Evolutionary conservation across 2,113 vertebrate genomes (phyloP), one percentile per base, ranked within the genome.

Genomic region (Noctilio leporinus): DNA sequence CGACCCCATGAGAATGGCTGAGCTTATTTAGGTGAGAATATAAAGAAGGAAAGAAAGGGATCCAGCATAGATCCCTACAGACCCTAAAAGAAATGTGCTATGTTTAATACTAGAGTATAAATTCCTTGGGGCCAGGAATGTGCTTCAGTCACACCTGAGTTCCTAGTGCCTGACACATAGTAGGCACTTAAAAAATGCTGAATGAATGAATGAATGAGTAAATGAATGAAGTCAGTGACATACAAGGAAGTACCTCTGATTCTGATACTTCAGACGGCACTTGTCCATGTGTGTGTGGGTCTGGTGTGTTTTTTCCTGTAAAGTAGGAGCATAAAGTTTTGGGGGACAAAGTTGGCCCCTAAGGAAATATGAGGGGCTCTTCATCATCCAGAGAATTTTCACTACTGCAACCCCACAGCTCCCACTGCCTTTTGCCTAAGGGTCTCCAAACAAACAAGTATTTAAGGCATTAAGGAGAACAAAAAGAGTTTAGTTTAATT

Each of bases 401-500:
- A 67, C 7, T 83, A 78, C 33, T 57, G 16, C 17, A 51, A n/a
- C 33, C 67, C 64, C 17, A 20, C 4, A 33, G 49, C 59, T 75
- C 40, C 53, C 57, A 83, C 57, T 65, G 15, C 57, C 53, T 93
- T 93, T 93, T 89, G 62, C 67, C 67, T n/a, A 45, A 82, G 93
- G 89, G 12, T 30, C 49, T 55, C 38, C 51, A 73, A 35, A 93
- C 78, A 96, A 94, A 96, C 65, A 95, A 76, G n/a, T 72, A 93
- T 84, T 94, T 96, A 86, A 95, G 47, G 53, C 89, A 97, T 91
- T 97, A 96, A 33, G 77, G 83, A 95, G 84, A 94, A 88, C 53
- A 95, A 96, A 97, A 97, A 86, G 89, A 17, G 80, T 51, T 95
- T 97, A 28, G 55, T 53, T 96, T 96, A 95, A 97, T 97, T 94